A percentile compares a stretch with the other conserved stretches of the same genome.
Conservation (phyloP, 2,888 invertebrate species). For the Sialis fuliginosa region DNA sequence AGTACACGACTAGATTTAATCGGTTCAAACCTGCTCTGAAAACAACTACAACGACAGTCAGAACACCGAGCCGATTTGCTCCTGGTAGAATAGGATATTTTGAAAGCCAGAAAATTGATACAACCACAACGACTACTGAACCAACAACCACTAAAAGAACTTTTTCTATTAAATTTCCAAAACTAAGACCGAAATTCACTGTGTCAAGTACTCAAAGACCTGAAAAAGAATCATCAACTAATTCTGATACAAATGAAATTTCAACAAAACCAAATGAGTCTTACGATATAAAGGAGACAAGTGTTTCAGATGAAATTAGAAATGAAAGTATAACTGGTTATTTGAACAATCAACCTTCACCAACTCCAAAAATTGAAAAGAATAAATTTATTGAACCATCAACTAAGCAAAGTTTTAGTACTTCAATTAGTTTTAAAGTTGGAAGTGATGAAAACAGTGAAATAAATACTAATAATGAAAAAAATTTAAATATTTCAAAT, state of each 20-base stretch:
- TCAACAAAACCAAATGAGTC: background rate
- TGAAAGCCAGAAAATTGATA: background rate
- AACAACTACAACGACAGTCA: background rate
- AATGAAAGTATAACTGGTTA: background rate
- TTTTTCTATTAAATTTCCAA: too few species aligned
- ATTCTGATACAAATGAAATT: too few species aligned
- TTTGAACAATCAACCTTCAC: background rate
- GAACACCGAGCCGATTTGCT: background rate
- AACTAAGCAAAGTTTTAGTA: slow-evolving; percentile 31
- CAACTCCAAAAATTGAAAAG: background rate
- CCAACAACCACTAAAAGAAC: too few species aligned
- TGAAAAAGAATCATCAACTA: too few species aligned
- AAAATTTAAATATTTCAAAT: too few species aligned
- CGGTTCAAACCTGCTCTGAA: slow-evolving; percentile 8
- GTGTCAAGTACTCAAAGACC: too few species aligned
- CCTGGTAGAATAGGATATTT: background rate
- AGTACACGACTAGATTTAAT: slow-evolving; percentile 2
- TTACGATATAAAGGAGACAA: slow-evolving; percentile 4
- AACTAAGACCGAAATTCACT: too few species aligned
- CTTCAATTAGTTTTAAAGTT: slow-evolving; percentile 33
- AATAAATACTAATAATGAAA: background rate
- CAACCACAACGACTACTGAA: background rate
- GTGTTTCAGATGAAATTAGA: background rate
- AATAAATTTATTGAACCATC: slow-evolving; percentile 10
- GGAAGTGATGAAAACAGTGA: slow-evolving; percentile 19